Conservation (phyloP, 2,888 invertebrate genomes). For the Leptopilina myrica region DNA sequence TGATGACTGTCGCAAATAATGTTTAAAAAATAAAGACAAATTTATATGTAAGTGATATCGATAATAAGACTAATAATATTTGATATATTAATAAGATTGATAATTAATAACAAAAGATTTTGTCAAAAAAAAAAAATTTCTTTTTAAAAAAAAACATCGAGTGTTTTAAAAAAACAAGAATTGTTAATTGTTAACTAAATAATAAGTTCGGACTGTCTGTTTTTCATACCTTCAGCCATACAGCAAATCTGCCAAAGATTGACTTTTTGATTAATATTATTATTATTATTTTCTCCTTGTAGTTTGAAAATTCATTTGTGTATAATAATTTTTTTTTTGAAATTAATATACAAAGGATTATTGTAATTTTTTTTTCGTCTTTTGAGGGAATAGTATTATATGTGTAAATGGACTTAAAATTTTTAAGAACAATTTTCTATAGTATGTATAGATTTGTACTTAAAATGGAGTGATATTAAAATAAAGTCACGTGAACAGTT, state of each 20-base stretch:
- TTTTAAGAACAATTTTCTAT: not conserved
- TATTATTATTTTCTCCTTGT: slow-evolving; percentile 30
- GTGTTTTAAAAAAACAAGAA: not conserved
- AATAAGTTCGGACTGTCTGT: slow-evolving; percentile 27
- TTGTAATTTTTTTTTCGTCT: slow-evolving; percentile 9
- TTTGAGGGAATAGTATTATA: slow-evolving; percentile 13
- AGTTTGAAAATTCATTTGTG: not conserved
- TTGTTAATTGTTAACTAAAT: not conserved
- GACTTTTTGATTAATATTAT: too few species aligned
- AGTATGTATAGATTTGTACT: not conserved
- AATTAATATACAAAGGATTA: not conserved
- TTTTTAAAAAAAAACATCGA: not conserved
- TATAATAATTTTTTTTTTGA: not conserved
- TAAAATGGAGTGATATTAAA: slow-evolving; percentile 34
- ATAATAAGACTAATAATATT: not conserved
- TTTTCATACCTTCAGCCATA: not conserved
- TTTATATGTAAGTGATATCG: not conserved
- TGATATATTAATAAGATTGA: too few species aligned
- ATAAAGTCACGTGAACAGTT: slow-evolving; percentile 1
- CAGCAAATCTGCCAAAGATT: slow-evolving; percentile 36
- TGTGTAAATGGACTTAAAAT: not conserved
- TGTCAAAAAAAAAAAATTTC: not conserved
- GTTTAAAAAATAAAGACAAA: not conserved
- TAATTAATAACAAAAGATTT: not conserved
- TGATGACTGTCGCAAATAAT: not conserved